A percentile compares a stretch with the other conserved stretches of the same genome.
These are phyloP conservation scores for Philhelius pedissequus DNA, from an alignment of 2,888 invertebrate genomes.

Conservation along the genomic window DNA sequence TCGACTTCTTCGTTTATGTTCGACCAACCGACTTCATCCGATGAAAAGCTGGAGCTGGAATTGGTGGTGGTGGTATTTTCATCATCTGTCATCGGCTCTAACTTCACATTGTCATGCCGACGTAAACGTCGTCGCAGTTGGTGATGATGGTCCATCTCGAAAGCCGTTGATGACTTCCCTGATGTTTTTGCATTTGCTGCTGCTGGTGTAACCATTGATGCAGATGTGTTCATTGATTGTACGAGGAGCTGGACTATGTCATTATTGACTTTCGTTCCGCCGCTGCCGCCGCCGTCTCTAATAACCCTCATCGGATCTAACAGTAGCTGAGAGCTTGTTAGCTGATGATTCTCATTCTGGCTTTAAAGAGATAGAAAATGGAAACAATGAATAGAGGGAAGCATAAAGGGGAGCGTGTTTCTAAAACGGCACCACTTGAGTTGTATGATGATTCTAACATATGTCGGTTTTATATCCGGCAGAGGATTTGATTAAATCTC, in stretches of 20 bases:
- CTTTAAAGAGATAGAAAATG: constrained; percentile 50
- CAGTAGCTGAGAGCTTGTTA: constrained; percentile 49
- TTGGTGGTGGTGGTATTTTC: background rate
- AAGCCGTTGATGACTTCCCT: constrained; percentile 15
- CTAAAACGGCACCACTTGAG: background rate
- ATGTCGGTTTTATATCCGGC: constrained; percentile 42
- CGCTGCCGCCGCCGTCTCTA: constrained; percentile 49
- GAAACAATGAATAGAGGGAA: constrained; percentile 48
- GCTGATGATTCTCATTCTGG: constrained; percentile 56
- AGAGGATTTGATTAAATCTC: constrained; percentile 58
- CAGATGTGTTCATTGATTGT: constrained; percentile 57
- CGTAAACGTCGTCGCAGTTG: constrained; percentile 40
- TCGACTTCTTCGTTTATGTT: constrained; percentile 77
- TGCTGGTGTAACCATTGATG: constrained; percentile 32
- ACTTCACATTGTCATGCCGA: constrained; percentile 37
- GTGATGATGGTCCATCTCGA: constrained; percentile 23
- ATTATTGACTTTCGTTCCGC: constrained; percentile 58
- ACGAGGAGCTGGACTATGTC: constrained; percentile 39
- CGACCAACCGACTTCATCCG: constrained; percentile 74
- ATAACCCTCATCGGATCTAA: constrained; percentile 56
- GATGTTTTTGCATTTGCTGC: background rate
- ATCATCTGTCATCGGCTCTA: constrained; percentile 54
- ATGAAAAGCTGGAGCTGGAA: constrained; percentile 62
- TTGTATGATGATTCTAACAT: constrained; percentile 24
- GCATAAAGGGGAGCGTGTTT: background rate